phyloP scores from a whole-genome alignment of 1,140 invertebrate species.

The Achatina immaculata region DNA sequence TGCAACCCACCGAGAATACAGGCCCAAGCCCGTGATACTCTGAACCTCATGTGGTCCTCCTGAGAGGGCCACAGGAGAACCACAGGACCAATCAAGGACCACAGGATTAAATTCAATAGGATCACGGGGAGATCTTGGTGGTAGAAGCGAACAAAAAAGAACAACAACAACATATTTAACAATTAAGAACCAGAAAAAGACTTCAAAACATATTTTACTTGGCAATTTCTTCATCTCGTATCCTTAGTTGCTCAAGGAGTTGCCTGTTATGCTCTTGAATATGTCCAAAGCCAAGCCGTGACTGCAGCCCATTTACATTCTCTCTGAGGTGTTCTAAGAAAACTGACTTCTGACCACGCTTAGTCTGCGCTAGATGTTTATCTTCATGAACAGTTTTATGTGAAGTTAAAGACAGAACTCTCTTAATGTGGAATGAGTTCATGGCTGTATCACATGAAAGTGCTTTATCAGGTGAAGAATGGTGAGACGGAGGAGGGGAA shows the following conservation, averaged over 20 bases:
- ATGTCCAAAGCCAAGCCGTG: background rate
- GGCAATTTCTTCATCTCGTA: constrained; percentile 32
- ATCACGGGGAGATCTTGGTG: no score
- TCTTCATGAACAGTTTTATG: constrained; percentile 26
- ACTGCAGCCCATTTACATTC: background rate
- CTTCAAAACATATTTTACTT: constrained; percentile 28
- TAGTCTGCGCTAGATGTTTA: background rate
- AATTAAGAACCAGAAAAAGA: no score
- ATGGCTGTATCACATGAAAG: background rate
- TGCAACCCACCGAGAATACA: no score
- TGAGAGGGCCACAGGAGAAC: no score
- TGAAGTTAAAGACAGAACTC: background rate
- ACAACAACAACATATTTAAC: no score
- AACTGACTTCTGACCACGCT: background rate
- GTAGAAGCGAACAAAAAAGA: no score
- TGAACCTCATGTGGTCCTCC: no score
- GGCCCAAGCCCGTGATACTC: no score
- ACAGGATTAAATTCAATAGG: no score
- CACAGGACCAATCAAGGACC: no score
- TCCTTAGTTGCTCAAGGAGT: constrained; percentile 24
- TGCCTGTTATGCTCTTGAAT: constrained; percentile 18
- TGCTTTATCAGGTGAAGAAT: background rate
- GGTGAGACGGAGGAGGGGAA: background rate
- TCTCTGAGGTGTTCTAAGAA: background rate
- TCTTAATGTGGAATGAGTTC: background rate